Base-by-base conservation (phyloP, 2,797 vertebrate genomes). In the Thamnophis elegans region DNA sequence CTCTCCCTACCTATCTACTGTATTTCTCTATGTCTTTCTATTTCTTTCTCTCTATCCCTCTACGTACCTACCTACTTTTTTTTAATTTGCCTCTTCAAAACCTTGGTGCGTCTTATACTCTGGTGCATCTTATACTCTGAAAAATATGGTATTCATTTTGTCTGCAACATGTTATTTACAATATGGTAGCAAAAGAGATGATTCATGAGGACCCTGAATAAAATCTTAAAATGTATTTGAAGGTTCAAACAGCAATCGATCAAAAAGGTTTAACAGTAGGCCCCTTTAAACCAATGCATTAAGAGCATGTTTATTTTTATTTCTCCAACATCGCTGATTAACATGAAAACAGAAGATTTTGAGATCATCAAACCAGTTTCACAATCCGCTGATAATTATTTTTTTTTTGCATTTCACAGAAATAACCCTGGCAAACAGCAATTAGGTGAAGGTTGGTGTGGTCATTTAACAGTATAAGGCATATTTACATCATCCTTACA, bases 401-500 rank as follows among this genome's bases (percentile, higher is more conserved):
- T 22, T 20, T 7, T 95, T 54, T 95, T 97, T 91, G 95, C 96
- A 97, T 97, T 97, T 97, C 95, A 98, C 97, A 97, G 96, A 97
- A 97, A 97, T 96, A 95, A 94, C 96, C 92, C 96, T 95, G 95
- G 97, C 96, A 96, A 97, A 96, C 96, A 96, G 95, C 97, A 97
- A 96, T 82, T 95, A 97, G 95, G 96, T 97, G 96, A 96, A 97
- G 93, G 93, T 97, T 94, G 95, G 95, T 97, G 96, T n/a, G n/a
- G n/a, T 96, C 97, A 96, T 96, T 97, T 96, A 97, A 97, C 90
- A 96, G 78, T 95, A 95, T 96, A 97, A 97, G 96, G 97, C 96
- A 96, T 97, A 98, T 98, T 97, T 97, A 98, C 97, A 97, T 96
- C 97, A 96, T 97, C 95, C 82, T 96, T 95, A 97, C 96, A 96